Percentiles rank a stretch among this genome's conserved stretches.
These are phyloP conservation scores for Tragelaphus buxtoni DNA, from an alignment of 2,113 vertebrate species.

Conservation along the genomic window DNA sequence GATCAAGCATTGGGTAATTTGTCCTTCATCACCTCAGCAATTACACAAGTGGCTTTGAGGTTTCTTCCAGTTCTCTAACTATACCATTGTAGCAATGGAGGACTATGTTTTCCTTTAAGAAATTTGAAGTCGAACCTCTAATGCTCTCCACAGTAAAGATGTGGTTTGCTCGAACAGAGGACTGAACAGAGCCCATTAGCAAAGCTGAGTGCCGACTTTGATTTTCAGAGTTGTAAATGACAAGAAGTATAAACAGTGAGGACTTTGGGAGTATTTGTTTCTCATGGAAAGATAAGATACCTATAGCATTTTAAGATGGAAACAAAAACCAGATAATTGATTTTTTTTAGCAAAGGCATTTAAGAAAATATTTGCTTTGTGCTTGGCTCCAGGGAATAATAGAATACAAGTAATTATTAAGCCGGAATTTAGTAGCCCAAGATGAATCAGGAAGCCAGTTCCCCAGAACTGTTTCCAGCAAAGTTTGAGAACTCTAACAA, in stretches of 20 bases:
- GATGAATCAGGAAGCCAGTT: conserved; percentile 25
- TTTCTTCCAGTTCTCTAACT: background rate
- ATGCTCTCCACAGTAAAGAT: background rate
- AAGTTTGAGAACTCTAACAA: background rate
- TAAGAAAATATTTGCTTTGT: conserved; percentile 50
- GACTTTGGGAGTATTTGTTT: conserved; percentile 1
- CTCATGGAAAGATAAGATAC: conserved; percentile 36
- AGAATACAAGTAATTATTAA: conserved; percentile 51
- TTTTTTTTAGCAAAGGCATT: conserved; percentile 28
- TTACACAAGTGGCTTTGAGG: background rate
- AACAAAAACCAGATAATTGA: conserved; percentile 14
- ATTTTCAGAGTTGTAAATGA: conserved; percentile 32
- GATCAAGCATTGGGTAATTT: conserved; percentile 15
- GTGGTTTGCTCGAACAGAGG: background rate
- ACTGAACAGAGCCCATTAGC: background rate
- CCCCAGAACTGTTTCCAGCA: background rate
- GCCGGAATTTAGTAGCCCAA: background rate
- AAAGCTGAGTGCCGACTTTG: background rate
- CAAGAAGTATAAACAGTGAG: conserved; percentile 18
- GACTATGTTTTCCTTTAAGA: conserved; percentile 32
- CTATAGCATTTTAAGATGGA: conserved; percentile 19
- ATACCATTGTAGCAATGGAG: background rate
- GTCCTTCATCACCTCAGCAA: background rate
- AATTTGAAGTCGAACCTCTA: background rate
- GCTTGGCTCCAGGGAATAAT: background rate